phyloP scores from a whole-genome alignment of 2,888 invertebrate species.

The Morpho achilles region DNA sequence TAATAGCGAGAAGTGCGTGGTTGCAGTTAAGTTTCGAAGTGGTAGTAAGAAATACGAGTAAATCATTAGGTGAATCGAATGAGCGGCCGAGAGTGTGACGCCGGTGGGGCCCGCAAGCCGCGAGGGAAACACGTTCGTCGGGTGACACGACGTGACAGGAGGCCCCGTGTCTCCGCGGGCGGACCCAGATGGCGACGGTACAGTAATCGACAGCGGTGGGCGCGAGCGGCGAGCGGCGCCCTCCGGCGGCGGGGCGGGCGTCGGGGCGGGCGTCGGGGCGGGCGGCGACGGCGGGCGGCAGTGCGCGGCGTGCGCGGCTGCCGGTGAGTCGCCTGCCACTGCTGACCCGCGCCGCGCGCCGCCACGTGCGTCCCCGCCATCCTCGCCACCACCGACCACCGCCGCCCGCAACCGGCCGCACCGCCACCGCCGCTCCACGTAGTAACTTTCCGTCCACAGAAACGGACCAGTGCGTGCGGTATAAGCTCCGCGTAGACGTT shows the following conservation, averaged over 20 bases:
- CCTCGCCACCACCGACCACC: constrained; percentile 19
- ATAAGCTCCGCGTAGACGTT: not conserved
- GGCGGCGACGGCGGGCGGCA: constrained; percentile 36
- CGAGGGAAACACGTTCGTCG: too few relatives aligned
- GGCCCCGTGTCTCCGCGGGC: not conserved
- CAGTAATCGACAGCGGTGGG: constrained; percentile 25
- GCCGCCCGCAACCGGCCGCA: not conserved
- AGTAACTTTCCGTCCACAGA: constrained; percentile 18
- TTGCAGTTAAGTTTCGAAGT: too few relatives aligned
- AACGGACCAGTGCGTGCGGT: not conserved
- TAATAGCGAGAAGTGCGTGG: too few relatives aligned
- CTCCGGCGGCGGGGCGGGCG: constrained; percentile 11
- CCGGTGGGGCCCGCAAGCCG: too few relatives aligned
- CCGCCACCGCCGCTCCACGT: not conserved
- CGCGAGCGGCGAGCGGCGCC: constrained; percentile 31
- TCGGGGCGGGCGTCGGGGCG: constrained; percentile 20
- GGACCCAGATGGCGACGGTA: constrained; percentile 17
- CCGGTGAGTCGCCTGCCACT: constrained; percentile 45
- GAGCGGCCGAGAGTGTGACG: too few relatives aligned
- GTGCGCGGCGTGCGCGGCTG: constrained; percentile 67
- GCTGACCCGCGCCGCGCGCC: constrained; percentile 29
- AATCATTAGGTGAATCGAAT: too few relatives aligned
- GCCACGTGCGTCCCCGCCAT: constrained; percentile 28
- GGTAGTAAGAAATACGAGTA: too few relatives aligned
- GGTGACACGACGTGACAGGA: too few relatives aligned